These are phyloP conservation scores for Leptopilina boulardi DNA, from an alignment of 1,140 invertebrate genomes.

Conservation along the genomic window DNA sequence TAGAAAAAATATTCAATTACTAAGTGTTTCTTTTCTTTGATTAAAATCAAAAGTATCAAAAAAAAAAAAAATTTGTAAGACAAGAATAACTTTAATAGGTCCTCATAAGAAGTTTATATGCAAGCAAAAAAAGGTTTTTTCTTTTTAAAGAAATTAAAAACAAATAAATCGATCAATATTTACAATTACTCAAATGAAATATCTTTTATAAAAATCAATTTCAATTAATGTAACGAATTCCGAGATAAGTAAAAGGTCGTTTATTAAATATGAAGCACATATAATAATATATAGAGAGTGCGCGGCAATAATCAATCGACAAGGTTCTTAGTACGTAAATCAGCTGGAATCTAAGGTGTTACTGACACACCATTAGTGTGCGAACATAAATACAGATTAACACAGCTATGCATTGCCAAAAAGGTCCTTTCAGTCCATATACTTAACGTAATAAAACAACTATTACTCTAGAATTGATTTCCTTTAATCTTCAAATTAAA, in stretches of 20 bases:
- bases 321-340: constrained; percentile 50
- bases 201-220: background rate
- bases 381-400: background rate
- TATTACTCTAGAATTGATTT: background rate
- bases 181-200: no score
- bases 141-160: no score
- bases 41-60: no score
- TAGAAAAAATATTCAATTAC: no score
- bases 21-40: background rate
- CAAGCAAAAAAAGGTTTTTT: no score
- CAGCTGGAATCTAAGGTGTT: constrained; percentile 39
- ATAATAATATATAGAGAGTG: constrained; percentile 42
- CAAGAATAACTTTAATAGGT: no score
- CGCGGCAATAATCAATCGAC: constrained; percentile 56
- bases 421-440: background rate
- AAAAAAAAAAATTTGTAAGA: no score
- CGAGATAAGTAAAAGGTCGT: background rate
- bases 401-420: background rate
- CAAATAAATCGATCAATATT: no score
- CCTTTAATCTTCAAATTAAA: background rate
- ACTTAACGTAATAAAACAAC: background rate
- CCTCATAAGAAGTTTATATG: no score
- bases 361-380: constrained; percentile 40
- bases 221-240: background rate
- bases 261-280: constrained; percentile 53